Percentiles rank a stretch among this genome's conserved stretches.
These are phyloP conservation scores for Acrocephalus kingi DNA, from an alignment of 2,113 vertebrate genomes.

Conservation along the genomic window DNA sequence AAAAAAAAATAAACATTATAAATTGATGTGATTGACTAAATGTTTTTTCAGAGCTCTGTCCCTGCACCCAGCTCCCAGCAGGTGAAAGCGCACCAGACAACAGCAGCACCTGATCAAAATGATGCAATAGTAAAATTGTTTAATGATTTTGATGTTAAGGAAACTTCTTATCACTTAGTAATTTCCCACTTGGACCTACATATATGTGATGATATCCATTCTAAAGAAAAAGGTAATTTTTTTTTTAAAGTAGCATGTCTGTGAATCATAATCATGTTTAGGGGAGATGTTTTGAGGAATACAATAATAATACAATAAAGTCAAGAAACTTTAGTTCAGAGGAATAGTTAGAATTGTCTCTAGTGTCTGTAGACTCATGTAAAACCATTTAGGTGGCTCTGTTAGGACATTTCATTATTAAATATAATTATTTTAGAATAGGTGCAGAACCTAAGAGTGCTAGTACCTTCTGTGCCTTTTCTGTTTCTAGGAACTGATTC, in stretches of 20 bases:
- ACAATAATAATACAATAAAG: not conserved
- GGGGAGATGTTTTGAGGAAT: not conserved
- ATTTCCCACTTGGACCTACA: slow-evolving; percentile 96
- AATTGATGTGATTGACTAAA: not conserved
- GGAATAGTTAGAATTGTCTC: not conserved
- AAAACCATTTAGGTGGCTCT: not conserved
- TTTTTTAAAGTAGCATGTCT: not conserved
- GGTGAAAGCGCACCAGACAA: slow-evolving; percentile 82
- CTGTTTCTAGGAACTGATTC: not conserved
- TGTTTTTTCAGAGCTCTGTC: slow-evolving; percentile 80
- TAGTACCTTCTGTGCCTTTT: not conserved
- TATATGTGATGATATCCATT: slow-evolving; percentile 96
- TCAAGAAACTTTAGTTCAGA: not conserved
- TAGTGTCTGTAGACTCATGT: not conserved
- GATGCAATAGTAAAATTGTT: slow-evolving; percentile 91
- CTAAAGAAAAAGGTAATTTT: slow-evolving; percentile 88
- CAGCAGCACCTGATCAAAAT: slow-evolving; percentile 81
- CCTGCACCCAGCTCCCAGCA: slow-evolving; percentile 81
- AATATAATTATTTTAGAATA: not conserved
- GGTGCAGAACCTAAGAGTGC: not conserved
- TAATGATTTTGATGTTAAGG: slow-evolving; percentile 88
- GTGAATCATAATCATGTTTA: not conserved
- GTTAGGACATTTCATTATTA: not conserved
- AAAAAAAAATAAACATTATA: not conserved
- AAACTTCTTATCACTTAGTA: slow-evolving; percentile 96